These are phyloP conservation scores for Cettia cetti DNA, from an alignment of 2,113 vertebrate species.

Conservation along the genomic window DNA sequence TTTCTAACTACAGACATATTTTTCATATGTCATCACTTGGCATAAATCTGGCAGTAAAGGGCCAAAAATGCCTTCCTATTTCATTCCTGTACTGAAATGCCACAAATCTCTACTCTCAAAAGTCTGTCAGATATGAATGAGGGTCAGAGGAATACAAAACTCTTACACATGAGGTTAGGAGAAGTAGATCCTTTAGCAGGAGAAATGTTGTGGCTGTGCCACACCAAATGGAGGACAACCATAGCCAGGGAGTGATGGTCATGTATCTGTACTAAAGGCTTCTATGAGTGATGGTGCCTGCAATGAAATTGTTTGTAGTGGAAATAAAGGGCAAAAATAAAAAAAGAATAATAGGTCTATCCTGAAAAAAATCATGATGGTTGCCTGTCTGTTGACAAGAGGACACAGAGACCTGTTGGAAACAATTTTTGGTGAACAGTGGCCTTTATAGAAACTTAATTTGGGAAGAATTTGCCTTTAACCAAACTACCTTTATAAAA, in stretches of 20 bases:
- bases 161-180: not conserved
- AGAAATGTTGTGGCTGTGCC: not conserved
- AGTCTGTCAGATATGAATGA: not conserved
- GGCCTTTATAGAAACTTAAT: not conserved
- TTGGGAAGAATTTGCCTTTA: not conserved
- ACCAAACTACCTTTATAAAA: not conserved
- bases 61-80: not conserved
- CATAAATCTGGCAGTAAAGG: not conserved
- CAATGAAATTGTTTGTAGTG: not conserved
- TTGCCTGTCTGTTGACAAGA: not conserved
- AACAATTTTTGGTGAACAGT: not conserved
- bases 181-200: not conserved
- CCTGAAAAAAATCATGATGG: not conserved
- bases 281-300: not conserved
- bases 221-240: not conserved
- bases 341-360: not conserved
- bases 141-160: not conserved
- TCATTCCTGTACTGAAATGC: not conserved
- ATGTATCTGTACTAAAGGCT: not conserved
- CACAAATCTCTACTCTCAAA: not conserved
- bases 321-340: not conserved
- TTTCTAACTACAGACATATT: not conserved
- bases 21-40: not conserved
- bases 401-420: not conserved
- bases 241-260: not conserved